These are phyloP conservation scores for Ammodramus savannarum DNA, from an alignment of 2,113 vertebrate genomes.

Conservation along the genomic window DNA sequence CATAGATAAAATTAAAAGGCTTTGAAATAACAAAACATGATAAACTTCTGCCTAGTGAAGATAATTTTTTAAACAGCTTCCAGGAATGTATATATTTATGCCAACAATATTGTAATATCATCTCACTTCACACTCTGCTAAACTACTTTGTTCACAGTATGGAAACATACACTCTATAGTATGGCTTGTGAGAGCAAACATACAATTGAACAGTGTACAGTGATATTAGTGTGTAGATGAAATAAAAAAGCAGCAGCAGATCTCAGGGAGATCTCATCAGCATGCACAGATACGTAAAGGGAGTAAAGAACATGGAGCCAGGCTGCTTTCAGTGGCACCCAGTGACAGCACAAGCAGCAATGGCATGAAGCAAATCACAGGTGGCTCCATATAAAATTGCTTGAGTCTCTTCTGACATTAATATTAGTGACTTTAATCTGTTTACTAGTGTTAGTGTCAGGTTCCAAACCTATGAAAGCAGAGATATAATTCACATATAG, in stretches of 20 bases:
- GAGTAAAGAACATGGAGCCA: neutral
- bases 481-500: slow-evolving; percentile 59
- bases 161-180: neutral
- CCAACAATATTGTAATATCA: neutral
- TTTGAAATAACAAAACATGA: neutral
- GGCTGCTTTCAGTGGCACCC: neutral
- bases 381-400: neutral
- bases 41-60: neutral
- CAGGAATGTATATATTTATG: neutral
- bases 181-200: neutral
- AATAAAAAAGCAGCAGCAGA: neutral
- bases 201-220: neutral
- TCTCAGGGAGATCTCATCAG: neutral
- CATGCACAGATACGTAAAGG: neutral
- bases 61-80: neutral
- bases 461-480: slow-evolving; percentile 52
- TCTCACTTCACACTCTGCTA: neutral
- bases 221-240: neutral
- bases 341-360: neutral
- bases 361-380: neutral
- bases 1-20: neutral
- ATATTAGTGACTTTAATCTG: slow-evolving; percentile 44
- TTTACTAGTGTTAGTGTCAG: slow-evolving; percentile 66
- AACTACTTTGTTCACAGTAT: neutral
- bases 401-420: slow-evolving; percentile 19